Evolutionary conservation across 2,888 invertebrate species (phyloP).

Genomic region (Magallana nippona): DNA sequence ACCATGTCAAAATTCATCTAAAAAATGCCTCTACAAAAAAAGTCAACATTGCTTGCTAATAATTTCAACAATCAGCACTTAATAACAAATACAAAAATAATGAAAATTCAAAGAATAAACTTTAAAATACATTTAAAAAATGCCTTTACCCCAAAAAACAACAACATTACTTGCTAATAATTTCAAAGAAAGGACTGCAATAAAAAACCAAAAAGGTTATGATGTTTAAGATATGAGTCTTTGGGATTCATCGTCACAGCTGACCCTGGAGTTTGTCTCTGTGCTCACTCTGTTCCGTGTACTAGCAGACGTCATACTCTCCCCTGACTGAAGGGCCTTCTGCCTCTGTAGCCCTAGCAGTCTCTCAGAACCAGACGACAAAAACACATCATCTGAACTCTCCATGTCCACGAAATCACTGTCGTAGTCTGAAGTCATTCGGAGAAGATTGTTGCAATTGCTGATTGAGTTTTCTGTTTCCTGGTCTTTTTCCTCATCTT

Average conservation of each 20-base stretch:
- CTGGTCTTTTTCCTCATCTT: background rate
- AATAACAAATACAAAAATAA: no score
- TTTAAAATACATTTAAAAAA: no score
- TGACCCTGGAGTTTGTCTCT: constrained; percentile 27
- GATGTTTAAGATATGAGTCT: background rate
- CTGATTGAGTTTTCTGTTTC: background rate
- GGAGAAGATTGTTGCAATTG: background rate
- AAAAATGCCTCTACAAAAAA: no score
- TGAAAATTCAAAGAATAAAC: no score
- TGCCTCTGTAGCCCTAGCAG: background rate
- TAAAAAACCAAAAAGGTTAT: background rate
- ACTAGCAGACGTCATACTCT: constrained; percentile 9
- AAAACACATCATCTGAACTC: constrained; percentile 35
- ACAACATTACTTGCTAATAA: no score
- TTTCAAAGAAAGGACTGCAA: no score
- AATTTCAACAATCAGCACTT: no score
- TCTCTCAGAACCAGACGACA: background rate
- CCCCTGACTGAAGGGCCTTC: background rate
- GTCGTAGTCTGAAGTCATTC: constrained; percentile 38
- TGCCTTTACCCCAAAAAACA: no score
- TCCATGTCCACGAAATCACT: constrained; percentile 30
- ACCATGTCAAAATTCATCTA: no score
- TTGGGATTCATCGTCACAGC: constrained; percentile 36
- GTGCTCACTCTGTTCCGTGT: constrained; percentile 30
- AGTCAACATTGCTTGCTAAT: no score